Evolutionary conservation across 2,797 vertebrate genomes (phyloP).

Genomic region (Ctenopoma multispine): DNA sequence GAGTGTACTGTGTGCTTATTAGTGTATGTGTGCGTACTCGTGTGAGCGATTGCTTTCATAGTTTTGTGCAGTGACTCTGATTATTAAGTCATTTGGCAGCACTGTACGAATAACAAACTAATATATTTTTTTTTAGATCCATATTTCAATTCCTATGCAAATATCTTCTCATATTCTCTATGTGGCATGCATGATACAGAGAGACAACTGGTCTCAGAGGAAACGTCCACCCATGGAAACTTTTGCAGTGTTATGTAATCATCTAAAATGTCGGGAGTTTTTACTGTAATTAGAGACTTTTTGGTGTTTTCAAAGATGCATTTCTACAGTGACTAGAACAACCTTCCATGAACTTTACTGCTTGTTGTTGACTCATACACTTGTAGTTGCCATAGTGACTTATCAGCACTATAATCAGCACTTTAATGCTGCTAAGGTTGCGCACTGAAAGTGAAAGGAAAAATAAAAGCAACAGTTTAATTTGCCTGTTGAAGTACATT

Average conservation of each 20-base stretch:
- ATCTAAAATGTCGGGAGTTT: neutral
- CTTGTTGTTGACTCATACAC: conserved; percentile 4
- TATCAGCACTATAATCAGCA: neutral
- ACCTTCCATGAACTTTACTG: neutral
- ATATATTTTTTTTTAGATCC: conserved; percentile 58
- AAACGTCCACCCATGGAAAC: conserved; percentile 61
- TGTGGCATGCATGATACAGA: conserved; percentile 62
- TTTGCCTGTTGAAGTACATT: too few species aligned
- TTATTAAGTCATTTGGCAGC: conserved; percentile 64
- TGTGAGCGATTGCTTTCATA: conserved; percentile 64
- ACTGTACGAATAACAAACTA: conserved; percentile 69
- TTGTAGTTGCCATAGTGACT: conserved; percentile 19
- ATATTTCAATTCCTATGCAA: conserved; percentile 63
- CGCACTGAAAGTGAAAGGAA: neutral
- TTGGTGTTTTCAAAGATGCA: neutral
- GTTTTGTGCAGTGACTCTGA: conserved; percentile 65
- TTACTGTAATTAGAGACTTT: neutral
- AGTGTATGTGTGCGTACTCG: conserved; percentile 16
- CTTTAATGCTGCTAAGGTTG: neutral
- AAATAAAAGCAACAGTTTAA: neutral
- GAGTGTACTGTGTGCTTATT: conserved; percentile 36
- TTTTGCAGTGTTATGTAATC: neutral
- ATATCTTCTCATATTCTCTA: conserved; percentile 52
- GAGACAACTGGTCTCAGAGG: conserved; percentile 30
- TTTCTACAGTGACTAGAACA: neutral